Conservation (phyloP, 2,797 vertebrate genomes). For the Potorous gilbertii region DNA sequence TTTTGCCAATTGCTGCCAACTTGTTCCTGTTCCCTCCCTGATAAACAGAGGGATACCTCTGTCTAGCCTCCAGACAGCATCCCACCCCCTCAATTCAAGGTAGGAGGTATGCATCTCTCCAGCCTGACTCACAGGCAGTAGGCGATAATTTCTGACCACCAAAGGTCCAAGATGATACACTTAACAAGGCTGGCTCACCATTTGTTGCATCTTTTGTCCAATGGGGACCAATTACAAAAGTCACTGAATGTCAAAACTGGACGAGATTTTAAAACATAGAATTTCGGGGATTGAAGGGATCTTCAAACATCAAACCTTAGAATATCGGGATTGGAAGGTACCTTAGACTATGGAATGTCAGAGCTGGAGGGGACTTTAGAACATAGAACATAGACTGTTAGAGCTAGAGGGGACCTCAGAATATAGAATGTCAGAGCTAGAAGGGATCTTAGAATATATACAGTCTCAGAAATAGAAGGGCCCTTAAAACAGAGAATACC, state of each 20-base stretch:
- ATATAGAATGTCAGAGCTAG: background rate
- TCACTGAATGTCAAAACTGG: background rate
- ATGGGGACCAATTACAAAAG: background rate
- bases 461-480: background rate
- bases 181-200: background rate
- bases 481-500: background rate
- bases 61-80: constrained; percentile 44
- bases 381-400: too few relatives aligned
- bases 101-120: background rate
- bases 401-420: background rate
- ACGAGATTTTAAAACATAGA: background rate
- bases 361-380: background rate
- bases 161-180: background rate
- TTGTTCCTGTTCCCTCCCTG: constrained; percentile 69
- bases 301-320: background rate
- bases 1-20: constrained; percentile 66
- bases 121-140: background rate
- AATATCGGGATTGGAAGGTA: background rate
- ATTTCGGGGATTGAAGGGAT: background rate
- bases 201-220: background rate
- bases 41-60: constrained; percentile 65
- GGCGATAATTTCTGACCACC: background rate
- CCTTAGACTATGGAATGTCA: background rate
- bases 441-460: background rate
- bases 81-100: rapidly evolving